A percentile compares a stretch with the other conserved stretches of the same genome.
Evolutionary conservation across 2,797 vertebrate species (phyloP).

Genomic region (Pachyuromys duprasi): DNA sequence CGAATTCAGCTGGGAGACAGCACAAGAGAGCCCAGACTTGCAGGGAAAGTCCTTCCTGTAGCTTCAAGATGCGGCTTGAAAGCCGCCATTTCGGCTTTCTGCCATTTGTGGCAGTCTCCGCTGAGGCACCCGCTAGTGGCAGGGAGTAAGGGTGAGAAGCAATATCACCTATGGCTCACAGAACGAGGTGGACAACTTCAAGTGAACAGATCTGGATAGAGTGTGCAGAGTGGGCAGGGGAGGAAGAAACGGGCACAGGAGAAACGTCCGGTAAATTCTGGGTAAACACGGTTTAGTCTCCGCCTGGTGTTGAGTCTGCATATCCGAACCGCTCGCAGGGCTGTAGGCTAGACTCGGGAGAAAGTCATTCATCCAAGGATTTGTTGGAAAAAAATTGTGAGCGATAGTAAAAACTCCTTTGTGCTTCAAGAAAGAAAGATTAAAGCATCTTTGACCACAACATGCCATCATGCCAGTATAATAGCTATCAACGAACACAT

Average conservation of each 20-base stretch:
- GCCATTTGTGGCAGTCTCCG: neutral
- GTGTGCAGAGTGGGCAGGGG: neutral
- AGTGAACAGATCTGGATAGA: neutral
- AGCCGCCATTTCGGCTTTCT: neutral
- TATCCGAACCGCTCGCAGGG: neutral
- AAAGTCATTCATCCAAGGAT: neutral
- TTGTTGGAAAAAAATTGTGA: conserved; percentile 18
- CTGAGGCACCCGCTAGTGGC: neutral
- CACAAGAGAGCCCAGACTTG: neutral
- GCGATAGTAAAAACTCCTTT: neutral
- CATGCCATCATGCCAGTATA: neutral
- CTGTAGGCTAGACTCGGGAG: neutral
- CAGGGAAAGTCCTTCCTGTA: neutral
- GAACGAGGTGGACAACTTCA: neutral
- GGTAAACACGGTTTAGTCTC: neutral
- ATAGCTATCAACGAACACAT: neutral
- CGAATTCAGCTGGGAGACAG: neutral
- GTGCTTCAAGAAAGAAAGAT: neutral
- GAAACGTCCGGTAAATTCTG: neutral
- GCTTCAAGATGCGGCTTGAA: conserved; percentile 14
- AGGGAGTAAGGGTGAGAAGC: neutral
- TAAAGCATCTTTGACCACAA: neutral
- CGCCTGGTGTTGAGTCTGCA: neutral
- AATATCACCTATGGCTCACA: neutral
- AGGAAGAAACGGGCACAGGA: neutral